Base-by-base conservation (phyloP, 2,797 vertebrate species). In the Garrulus glandarius region DNA sequence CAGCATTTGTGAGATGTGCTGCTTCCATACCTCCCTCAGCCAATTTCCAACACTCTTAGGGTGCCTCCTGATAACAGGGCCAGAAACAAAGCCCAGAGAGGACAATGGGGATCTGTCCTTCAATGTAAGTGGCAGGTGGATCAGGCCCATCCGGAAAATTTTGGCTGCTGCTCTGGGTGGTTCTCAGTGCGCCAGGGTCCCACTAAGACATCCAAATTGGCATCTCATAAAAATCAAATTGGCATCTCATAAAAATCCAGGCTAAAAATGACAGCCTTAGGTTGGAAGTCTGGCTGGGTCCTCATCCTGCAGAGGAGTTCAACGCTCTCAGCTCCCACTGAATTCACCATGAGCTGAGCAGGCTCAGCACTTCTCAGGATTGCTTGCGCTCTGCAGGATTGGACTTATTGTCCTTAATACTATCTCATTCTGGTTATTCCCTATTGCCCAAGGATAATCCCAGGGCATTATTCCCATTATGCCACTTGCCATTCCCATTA, bases 391-490 rank as follows among this genome's bases (percentile, higher is more conserved):
- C 85, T 69, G 50, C 96, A 96, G 97, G 97, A 97, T 95, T 93
- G 96, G 93, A 95, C 91, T 96, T 95, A 95, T 16, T 97, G 97
- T 97, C 96, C 97, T 97, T 97, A 97, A 97, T 97, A 97, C 97
- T 96, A 94, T 97, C 95, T 97, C 96, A 97, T 97, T 97, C 97
- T 95, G 95, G 96, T 97, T 97, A 97, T 96, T 96, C 93, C 96
- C 95, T 97, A 96, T 97, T 97, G 95, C 94, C 92, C 84, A 96
- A 91, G 95, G 97, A 97, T 97, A 97, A 97, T 97, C 97, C 94
- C 93, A 90, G 63, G 91, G 97, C 96, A 97, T 97, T 97, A 97
- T 96, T 97, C 96, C 97, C 95, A 96, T 97, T 97, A 97, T 95
- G 94, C 96, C 88, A 97, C 96, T 97, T 97, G 96, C 93, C 93